Percentiles rank a stretch among this genome's conserved stretches.
These are phyloP conservation scores for Macrostomum lignano DNA, from an alignment of 1,140 invertebrate genomes.

Conservation along the genomic window DNA sequence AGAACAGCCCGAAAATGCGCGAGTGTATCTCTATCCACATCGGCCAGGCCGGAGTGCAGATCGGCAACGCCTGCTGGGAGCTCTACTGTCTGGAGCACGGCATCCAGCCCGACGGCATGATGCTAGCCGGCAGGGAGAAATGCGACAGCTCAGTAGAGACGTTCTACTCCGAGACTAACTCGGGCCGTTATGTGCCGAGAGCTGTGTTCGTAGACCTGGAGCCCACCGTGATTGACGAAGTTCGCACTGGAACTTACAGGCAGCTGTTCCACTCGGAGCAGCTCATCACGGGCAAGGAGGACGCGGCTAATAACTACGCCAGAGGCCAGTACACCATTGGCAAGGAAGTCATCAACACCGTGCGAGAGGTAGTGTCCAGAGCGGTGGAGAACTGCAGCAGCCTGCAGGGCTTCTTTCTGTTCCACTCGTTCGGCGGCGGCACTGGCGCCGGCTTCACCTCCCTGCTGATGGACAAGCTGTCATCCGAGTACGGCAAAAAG, in stretches of 20 bases:
- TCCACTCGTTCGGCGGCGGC: slow-evolving; percentile 1
- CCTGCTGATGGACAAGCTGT: slow-evolving; percentile 11
- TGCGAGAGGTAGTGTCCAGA: slow-evolving; percentile 32
- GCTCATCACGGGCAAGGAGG: slow-evolving; percentile 36
- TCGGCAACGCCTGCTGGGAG: neutral
- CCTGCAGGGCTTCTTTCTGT: neutral
- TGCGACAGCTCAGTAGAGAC: neutral
- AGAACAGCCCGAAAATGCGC: no score
- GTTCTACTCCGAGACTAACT: slow-evolving; percentile 5
- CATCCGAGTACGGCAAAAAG: slow-evolving; percentile 7
- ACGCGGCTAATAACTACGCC: slow-evolving; percentile 55
- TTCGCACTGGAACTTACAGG: slow-evolving; percentile 13
- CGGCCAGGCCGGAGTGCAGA: neutral
- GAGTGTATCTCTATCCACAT: neutral
- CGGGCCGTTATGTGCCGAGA: slow-evolving; percentile 14
- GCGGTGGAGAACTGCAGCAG: neutral
- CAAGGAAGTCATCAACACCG: slow-evolving; percentile 48
- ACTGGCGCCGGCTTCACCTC: slow-evolving; percentile 7
- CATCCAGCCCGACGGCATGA: neutral
- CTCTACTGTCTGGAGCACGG: slow-evolving; percentile 1
- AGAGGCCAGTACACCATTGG: slow-evolving; percentile 60
- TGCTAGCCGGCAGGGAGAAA: neutral
- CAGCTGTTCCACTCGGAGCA: slow-evolving; percentile 18
- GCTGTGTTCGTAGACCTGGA: slow-evolving; percentile 20
- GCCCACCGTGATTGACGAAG: slow-evolving; percentile 15